Evolutionary conservation across 2,797 vertebrate genomes (phyloP), one percentile per base, ranked within the genome.

Genomic region (Channa striata): DNA sequence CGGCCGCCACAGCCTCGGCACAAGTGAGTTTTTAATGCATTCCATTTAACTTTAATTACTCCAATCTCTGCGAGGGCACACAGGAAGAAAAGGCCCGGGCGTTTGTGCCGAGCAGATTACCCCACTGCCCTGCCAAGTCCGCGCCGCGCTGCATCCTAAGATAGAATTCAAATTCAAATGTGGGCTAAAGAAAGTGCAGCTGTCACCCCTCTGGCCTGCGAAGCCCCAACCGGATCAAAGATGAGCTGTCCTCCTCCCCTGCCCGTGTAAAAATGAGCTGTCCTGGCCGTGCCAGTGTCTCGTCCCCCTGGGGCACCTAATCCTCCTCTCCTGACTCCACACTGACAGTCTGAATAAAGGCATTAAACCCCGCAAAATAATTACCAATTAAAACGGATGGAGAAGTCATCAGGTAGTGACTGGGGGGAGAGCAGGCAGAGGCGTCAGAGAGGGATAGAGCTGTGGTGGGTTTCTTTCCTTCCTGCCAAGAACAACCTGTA

Each of bases 161-260:
- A 96, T 95, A 95, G 91, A 94, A 95, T 95, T 96, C 95, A 96
- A 95, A 96, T 95, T 96, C 94, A 96, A 96, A 95, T 96, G 95
- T 90, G 93, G 91, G 93, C 95, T 96, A 93, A 95, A 95, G 93
- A 95, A 93, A 93, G 92, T 93, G 92, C 94, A 95, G 93, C 95
- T 95, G 93, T 96, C 96, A 96, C 94, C 94, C 92, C 93, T 94
- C 93, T 95, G 95, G 94, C 95, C 96, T 94, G 94, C 88, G 92
- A 94, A 93, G 92, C 94, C 93, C 92, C 94, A 92, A 93, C 90
- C 90, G 93, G 94, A 95, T 95, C 93, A 94, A 95, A 96, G 95
- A 95, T 96, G 96, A 96, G 93, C 93, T 94, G 94, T 94, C 94
- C 93, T 95, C 93, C 93, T 91, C 92, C 93, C 93, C 91, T 93